phyloP scores from a whole-genome alignment of 1,140 invertebrate genomes.

The Micrasema longulum region DNA sequence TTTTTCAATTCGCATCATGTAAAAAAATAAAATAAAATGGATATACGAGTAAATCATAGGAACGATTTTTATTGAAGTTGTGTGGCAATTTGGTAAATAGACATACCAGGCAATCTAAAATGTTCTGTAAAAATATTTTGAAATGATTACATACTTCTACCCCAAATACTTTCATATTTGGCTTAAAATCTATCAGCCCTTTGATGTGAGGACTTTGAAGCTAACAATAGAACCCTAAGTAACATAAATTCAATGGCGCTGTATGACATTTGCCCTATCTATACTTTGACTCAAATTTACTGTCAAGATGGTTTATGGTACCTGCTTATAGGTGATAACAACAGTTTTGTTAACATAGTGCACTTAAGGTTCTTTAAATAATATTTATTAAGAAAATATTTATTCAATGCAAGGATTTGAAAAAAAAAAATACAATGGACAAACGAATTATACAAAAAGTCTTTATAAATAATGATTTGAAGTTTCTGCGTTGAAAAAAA shows the following conservation, averaged over 20 bases:
- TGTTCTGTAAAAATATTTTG: constrained; percentile 14
- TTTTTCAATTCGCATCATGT: too few species aligned
- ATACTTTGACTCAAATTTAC: constrained; percentile 24
- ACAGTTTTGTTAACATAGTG: not conserved
- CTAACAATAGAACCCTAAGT: constrained; percentile 38
- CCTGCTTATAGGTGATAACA: constrained; percentile 23
- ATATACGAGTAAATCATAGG: too few species aligned
- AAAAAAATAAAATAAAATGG: too few species aligned
- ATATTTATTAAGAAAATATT: not conserved
- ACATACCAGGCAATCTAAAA: too few species aligned
- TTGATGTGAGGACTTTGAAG: constrained; percentile 24
- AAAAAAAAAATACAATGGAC: too few species aligned
- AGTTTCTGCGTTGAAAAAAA: too few species aligned
- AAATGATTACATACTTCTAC: constrained; percentile 9
- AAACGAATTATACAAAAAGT: too few species aligned
- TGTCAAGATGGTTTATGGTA: constrained; percentile 27
- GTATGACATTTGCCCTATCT: constrained; percentile 38
- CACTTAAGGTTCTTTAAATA: too few species aligned
- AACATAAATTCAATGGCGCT: constrained; percentile 32
- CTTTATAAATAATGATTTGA: too few species aligned
- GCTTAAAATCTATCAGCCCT: constrained; percentile 44
- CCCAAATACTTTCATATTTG: constrained; percentile 13
- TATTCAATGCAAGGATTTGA: not conserved
- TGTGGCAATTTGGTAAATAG: too few species aligned
- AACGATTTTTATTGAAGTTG: too few species aligned